These are phyloP conservation scores for Scaptomyza graminum DNA, from an alignment of 1,140 invertebrate species.

Conservation along the genomic window DNA sequence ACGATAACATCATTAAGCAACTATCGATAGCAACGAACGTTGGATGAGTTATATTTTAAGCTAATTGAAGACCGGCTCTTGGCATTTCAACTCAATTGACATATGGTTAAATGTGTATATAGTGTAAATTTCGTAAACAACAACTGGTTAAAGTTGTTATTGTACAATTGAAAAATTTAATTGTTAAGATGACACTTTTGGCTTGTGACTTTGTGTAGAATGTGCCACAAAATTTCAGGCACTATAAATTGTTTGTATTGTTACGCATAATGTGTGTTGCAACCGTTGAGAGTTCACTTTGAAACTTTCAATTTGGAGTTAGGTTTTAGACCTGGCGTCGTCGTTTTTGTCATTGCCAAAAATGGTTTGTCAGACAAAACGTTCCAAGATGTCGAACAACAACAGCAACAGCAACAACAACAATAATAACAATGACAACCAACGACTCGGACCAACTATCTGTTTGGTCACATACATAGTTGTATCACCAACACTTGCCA, in stretches of 20 bases:
- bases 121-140: slow-evolving; percentile 39
- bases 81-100: slow-evolving; percentile 44
- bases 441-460: slow-evolving; percentile 25
- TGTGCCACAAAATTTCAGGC: slow-evolving; percentile 41
- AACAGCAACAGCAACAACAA: slow-evolving; percentile 20
- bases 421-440: slow-evolving; percentile 32
- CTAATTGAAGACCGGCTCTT: slow-evolving; percentile 58
- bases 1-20: slow-evolving; percentile 40
- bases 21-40: slow-evolving; percentile 9
- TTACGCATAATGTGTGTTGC: slow-evolving; percentile 19
- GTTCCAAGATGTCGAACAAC: slow-evolving; percentile 21
- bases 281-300: slow-evolving; percentile 18
- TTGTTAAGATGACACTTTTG: slow-evolving; percentile 52
- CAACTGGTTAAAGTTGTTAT: slow-evolving; percentile 24
- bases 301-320: slow-evolving; percentile 43
- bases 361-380: slow-evolving; percentile 44
- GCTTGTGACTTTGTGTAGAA: slow-evolving; percentile 37
- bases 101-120: slow-evolving; percentile 30
- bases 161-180: slow-evolving; percentile 62
- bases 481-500: slow-evolving; percentile 62
- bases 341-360: slow-evolving; percentile 47
- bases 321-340: slow-evolving; percentile 32
- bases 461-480: slow-evolving; percentile 25
- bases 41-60: slow-evolving; percentile 31
- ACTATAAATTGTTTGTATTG: slow-evolving; percentile 31